These are phyloP conservation scores for Pomatostomus ruficeps DNA, from an alignment of 2,113 vertebrate genomes.

Conservation along the genomic window DNA sequence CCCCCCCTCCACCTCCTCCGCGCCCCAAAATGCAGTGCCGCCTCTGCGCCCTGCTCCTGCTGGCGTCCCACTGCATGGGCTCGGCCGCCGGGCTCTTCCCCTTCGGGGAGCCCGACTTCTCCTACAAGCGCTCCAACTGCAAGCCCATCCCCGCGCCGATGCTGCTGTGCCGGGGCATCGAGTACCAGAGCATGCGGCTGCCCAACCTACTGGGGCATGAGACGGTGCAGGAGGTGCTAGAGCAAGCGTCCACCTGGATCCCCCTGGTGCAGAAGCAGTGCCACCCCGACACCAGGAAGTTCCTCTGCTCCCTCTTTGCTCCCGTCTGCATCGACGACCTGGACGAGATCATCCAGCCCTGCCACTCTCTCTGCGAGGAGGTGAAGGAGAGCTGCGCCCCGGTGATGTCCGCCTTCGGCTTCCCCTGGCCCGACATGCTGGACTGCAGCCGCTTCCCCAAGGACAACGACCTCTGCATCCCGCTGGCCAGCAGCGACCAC, in stretches of 20 bases:
- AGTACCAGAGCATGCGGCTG: constrained; percentile 93
- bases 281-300: constrained; percentile 95
- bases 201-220: constrained; percentile 97
- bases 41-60: constrained; percentile 58
- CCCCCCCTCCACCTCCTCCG: background rate
- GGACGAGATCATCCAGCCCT: constrained; percentile 94
- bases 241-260: constrained; percentile 96
- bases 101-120: constrained; percentile 87
- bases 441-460: constrained; percentile 89
- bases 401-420: constrained; percentile 96
- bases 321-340: constrained; percentile 93
- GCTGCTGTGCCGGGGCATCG: constrained; percentile 90
- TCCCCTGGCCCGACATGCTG: constrained; percentile 96
- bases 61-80: constrained; percentile 73
- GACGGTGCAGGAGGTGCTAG: constrained; percentile 92
- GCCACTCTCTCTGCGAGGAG: constrained; percentile 90
- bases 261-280: constrained; percentile 96
- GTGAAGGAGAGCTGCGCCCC: constrained; percentile 91
- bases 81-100: constrained; percentile 81
- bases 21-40: constrained; percentile 61
- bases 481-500: constrained; percentile 82
- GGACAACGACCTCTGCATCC: constrained; percentile 96
- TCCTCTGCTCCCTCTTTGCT: constrained; percentile 96
- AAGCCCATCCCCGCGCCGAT: constrained; percentile 88
- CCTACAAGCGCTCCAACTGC: constrained; percentile 90